Evolutionary conservation across 2,888 invertebrate genomes (phyloP), one percentile per base, ranked within the genome.

Genomic region (Corbicula japonica): DNA sequence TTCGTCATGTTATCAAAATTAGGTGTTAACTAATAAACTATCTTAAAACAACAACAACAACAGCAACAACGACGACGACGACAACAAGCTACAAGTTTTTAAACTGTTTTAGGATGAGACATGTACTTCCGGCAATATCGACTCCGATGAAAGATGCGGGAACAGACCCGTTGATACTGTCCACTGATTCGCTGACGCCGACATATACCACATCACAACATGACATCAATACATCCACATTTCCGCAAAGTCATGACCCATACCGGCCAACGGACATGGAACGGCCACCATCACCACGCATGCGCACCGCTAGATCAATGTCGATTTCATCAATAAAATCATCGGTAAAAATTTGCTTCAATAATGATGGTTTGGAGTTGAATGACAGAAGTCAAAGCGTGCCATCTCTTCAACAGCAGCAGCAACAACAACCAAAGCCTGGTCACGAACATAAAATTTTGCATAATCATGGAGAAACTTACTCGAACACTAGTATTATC

Each of bases 211-310:
- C 76, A 34, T 70, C 80, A 50, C 69, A 58, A 46, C 76, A 74
- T 54, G 66, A 72, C 65, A 69, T 81, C 41, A 76, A 78, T 23
- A 48, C 62, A 52, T 44, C 75, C 12, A 41, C 72, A 32, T 83
- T 76, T 38, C 79, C 83, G n/a, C 52, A 65, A 5, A 76, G 66
- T 38, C 83, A 83, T 50, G 83, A 83, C 58, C 83, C 83, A 44
- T 83, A 72, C 52, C 62, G 83, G 54, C 83, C 83, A 32, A 46
- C 70, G 12, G 77, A 81, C 23, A 54, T 46, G 23, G 74, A 77
- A n/a, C 48, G 71, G 21, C 81, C 81, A 26, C 68, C 73, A 3
- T 82, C 78, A 23, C 82, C 82, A 21, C 61, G 38, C 21, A 69
- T 76, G 44, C 54, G 60, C 6, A 50, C 38, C 12, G 44, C 54